Percentiles rank a stretch among this genome's conserved stretches.
Evolutionary conservation across 2,888 invertebrate species (phyloP).

Genomic region (Cybosia mesomella): DNA sequence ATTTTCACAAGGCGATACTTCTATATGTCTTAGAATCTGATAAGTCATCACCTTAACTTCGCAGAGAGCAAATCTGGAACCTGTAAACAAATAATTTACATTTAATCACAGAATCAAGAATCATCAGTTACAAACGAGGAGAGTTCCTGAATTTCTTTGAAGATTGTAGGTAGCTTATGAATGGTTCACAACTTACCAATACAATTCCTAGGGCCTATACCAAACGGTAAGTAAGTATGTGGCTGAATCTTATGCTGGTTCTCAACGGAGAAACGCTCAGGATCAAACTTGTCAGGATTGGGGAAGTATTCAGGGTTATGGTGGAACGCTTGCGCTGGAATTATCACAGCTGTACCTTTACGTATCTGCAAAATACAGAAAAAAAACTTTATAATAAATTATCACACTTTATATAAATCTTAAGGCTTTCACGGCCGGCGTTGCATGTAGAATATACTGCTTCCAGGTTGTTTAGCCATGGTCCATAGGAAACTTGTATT

Average conservation of each 20-base stretch:
- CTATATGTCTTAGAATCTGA: conserved; percentile 66
- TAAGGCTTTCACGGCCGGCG: too few relatives aligned
- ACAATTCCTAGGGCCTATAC: conserved; percentile 88
- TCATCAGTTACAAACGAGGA: neutral
- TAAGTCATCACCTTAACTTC: conserved; percentile 74
- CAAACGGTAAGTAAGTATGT: conserved; percentile 83
- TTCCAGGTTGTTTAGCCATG: too few relatives aligned
- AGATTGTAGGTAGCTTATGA: too few relatives aligned
- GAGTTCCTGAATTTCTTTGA: too few relatives aligned
- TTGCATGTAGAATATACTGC: too few relatives aligned
- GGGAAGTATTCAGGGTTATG: conserved; percentile 21
- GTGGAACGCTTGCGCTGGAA: conserved; percentile 7
- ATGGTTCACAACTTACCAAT: conserved; percentile 74
- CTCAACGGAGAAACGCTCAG: conserved; percentile 86
- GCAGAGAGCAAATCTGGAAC: conserved; percentile 74
- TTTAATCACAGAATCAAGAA: neutral
- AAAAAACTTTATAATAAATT: neutral
- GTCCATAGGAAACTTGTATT: too few relatives aligned
- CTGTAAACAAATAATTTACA: conserved; percentile 44
- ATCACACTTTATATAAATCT: neutral
- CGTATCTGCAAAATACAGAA: conserved; percentile 6
- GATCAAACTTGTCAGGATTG: conserved; percentile 86
- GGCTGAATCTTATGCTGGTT: conserved; percentile 79
- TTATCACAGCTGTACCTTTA: conserved; percentile 14
- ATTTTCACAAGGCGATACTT: conserved; percentile 63